Percentiles rank a stretch among this genome's conserved stretches.
Conservation (phyloP, 2,888 invertebrate species). For the Ophioninae sp. region DNA sequence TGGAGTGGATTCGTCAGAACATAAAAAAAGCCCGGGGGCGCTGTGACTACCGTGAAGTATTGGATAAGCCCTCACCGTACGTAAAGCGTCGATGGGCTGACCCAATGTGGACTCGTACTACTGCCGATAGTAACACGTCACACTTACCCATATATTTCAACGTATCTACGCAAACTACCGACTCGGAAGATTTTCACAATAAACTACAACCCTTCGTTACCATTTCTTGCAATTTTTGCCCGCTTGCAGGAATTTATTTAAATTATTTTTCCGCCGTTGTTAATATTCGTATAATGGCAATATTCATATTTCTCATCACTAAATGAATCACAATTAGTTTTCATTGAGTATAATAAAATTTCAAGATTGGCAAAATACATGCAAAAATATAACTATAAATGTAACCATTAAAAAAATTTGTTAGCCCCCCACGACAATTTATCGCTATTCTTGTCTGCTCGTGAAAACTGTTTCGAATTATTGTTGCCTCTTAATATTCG, state of each 20-base stretch:
- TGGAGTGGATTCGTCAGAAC: conserved; percentile 22
- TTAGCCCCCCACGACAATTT: too few species aligned
- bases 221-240: neutral
- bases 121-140: conserved; percentile 7
- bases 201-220: neutral
- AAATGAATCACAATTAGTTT: too few species aligned
- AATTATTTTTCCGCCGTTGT: neutral
- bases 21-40: conserved; percentile 6
- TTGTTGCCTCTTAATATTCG: too few species aligned
- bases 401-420: too few species aligned
- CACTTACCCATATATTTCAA: neutral
- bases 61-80: conserved; percentile 23
- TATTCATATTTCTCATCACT: too few species aligned
- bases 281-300: too few species aligned
- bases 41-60: conserved; percentile 47
- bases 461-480: too few species aligned
- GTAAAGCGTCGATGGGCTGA: conserved; percentile 33
- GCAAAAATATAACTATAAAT: too few species aligned
- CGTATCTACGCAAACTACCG: neutral
- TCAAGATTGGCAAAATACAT: too few species aligned
- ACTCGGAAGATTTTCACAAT: neutral
- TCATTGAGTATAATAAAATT: too few species aligned
- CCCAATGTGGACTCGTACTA: conserved; percentile 16
- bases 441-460: too few species aligned
- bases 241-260: too few species aligned